A percentile compares a stretch with the other conserved stretches of the same genome.
Conservation (phyloP, 2,888 invertebrate species). For the Ichneumoninae sp. region DNA sequence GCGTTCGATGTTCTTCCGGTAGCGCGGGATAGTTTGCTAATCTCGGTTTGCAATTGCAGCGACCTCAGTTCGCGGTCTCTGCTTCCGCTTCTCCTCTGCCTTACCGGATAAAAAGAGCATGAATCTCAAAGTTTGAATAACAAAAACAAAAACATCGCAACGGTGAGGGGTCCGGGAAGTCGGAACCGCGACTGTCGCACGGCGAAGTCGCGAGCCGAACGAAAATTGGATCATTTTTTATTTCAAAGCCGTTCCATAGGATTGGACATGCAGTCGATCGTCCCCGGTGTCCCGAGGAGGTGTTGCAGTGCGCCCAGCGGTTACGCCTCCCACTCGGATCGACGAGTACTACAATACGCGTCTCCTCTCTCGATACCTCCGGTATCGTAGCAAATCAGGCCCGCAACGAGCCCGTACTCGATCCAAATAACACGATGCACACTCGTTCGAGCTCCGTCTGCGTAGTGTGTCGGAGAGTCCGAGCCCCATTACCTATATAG, state of each 20-base stretch:
- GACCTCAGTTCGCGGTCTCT: neutral
- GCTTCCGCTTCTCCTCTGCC: neutral
- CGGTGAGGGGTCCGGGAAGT: conserved; percentile 84
- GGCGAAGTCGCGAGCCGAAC: conserved; percentile 75
- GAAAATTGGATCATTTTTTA: conserved; percentile 74
- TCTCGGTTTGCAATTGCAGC: neutral
- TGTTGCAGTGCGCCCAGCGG: conserved; percentile 18
- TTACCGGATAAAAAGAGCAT: neutral
- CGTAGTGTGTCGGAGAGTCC: conserved; percentile 2
- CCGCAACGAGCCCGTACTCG: neutral
- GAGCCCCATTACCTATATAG: neutral
- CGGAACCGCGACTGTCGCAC: conserved; percentile 76
- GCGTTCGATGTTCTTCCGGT: conserved; percentile 1
- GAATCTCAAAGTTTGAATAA: conserved; percentile 69
- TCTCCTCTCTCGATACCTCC: conserved; percentile 14
- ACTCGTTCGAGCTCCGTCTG: conserved; percentile 2
- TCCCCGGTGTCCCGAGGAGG: conserved; percentile 22
- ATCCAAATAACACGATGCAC: conserved; percentile 10
- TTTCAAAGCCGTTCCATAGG: conserved; percentile 71
- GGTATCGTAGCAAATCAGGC: conserved; percentile 22
- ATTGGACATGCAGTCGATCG: conserved; percentile 63
- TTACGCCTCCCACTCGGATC: neutral
- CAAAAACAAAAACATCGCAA: conserved; percentile 86
- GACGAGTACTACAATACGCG: conserved; percentile 5
- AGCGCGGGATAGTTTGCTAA: neutral